Percentiles rank a stretch among this genome's conserved stretches.
phyloP scores from a whole-genome alignment of 92 coral and sea anemone genomes.

The Parazoanthus swiftii region DNA sequence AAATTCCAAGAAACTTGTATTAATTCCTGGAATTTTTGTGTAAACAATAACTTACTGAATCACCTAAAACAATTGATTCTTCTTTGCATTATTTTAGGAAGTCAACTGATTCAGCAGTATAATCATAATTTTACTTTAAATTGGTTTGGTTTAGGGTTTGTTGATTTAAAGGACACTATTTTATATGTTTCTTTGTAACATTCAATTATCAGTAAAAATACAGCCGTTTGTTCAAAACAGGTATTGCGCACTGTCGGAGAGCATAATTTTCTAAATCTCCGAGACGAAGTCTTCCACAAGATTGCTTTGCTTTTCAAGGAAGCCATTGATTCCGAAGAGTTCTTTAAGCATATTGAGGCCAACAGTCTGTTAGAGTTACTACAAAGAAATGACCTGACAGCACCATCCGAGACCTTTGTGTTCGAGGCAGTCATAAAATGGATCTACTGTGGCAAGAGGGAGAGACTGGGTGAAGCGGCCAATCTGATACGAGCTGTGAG shows the following conservation, averaged over 20 bases:
- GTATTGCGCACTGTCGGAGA: constrained; percentile 12
- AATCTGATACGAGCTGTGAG: constrained; percentile 49
- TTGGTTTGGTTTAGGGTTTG: not conserved
- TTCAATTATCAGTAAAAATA: not conserved
- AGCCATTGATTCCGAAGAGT: constrained; percentile 14
- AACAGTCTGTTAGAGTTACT: constrained; percentile 38
- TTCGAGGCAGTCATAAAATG: constrained; percentile 53
- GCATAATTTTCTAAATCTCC: constrained; percentile 46
- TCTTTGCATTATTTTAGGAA: not conserved
- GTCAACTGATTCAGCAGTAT: not conserved
- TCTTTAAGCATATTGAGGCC: constrained; percentile 14
- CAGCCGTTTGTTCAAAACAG: not conserved
- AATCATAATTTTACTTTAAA: not conserved
- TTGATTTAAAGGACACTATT: not conserved
- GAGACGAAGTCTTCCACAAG: constrained; percentile 30
- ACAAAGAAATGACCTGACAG: constrained; percentile 51
- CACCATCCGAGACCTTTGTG: constrained; percentile 57
- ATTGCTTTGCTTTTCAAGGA: constrained; percentile 32
- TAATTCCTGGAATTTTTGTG: not conserved
- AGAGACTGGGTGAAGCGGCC: constrained; percentile 43
- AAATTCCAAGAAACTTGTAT: not conserved
- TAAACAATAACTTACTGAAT: not conserved
- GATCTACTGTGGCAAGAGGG: constrained; percentile 51
- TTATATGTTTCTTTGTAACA: not conserved
- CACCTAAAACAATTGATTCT: not conserved